Evolutionary conservation across 1,140 invertebrate genomes (phyloP).

Genomic region (Neodiprion virginianus): DNA sequence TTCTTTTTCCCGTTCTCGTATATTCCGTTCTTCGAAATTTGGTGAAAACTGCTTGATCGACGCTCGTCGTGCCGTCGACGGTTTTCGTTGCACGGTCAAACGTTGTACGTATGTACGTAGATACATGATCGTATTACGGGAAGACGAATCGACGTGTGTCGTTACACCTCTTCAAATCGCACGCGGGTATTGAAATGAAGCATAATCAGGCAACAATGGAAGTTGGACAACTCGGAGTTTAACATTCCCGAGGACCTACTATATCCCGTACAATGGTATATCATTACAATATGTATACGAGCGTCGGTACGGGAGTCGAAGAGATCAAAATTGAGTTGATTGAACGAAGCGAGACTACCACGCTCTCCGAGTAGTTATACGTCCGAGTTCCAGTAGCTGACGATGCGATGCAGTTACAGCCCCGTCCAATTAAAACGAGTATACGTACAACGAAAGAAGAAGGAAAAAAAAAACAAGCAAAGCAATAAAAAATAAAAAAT

Average conservation of each 20-base stretch:
- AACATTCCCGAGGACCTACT: neutral
- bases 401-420: neutral
- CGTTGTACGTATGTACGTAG: no score
- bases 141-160: no score
- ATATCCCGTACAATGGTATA: neutral
- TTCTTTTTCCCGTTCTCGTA: no score
- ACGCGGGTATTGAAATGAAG: no score
- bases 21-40: no score
- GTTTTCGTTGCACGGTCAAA: no score
- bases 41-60: no score
- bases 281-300: neutral
- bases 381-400: no score
- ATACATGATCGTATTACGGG: no score
- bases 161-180: no score
- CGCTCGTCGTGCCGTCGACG: no score
- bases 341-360: neutral
- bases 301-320: neutral
- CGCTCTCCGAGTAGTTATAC: neutral
- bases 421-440: neutral
- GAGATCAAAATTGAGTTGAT: conserved; percentile 5
- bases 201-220: neutral
- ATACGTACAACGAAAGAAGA: neutral
- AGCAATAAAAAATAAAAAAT: neutral
- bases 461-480: neutral
- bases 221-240: neutral